Evolutionary conservation across 2,113 vertebrate genomes (phyloP).

Genomic region (Reinhardtius hippoglossoides): DNA sequence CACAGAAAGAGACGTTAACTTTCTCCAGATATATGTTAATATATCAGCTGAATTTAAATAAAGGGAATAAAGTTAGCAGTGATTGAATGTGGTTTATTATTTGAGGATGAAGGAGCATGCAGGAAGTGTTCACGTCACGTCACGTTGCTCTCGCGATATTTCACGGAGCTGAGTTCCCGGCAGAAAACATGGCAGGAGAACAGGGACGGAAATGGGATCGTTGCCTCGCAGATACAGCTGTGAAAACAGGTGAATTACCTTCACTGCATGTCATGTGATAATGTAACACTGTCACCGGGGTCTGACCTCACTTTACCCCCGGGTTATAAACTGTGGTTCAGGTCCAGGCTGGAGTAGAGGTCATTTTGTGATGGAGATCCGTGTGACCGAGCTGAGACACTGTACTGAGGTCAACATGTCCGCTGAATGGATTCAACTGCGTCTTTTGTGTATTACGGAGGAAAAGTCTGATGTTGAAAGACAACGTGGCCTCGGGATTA

Average conservation of each 20-base stretch:
- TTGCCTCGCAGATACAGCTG: conserved; percentile 88
- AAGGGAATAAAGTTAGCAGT: too few relatives aligned
- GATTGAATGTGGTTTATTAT: too few relatives aligned
- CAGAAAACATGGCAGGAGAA: conserved; percentile 88
- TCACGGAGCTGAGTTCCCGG: neutral
- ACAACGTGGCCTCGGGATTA: neutral
- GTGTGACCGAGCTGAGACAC: neutral
- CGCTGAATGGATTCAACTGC: neutral
- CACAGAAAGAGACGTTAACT: too few relatives aligned
- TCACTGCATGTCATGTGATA: neutral
- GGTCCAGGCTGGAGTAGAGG: neutral
- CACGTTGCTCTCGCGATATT: conserved; percentile 66
- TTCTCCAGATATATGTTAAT: neutral
- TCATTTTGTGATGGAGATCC: neutral
- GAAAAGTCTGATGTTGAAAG: neutral
- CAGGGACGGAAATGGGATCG: conserved; percentile 93
- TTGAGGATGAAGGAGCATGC: too few relatives aligned
- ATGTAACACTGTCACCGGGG: neutral
- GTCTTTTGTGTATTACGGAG: neutral
- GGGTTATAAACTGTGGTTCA: neutral
- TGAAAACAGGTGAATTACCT: conserved; percentile 88
- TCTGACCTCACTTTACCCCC: neutral
- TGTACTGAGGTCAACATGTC: conserved; percentile 44
- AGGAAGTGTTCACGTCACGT: neutral
- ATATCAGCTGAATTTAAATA: too few relatives aligned